Evolutionary conservation across 1,140 invertebrate species (phyloP), one percentile per base, ranked within the genome.

Genomic region (Heliothis subflexa): DNA sequence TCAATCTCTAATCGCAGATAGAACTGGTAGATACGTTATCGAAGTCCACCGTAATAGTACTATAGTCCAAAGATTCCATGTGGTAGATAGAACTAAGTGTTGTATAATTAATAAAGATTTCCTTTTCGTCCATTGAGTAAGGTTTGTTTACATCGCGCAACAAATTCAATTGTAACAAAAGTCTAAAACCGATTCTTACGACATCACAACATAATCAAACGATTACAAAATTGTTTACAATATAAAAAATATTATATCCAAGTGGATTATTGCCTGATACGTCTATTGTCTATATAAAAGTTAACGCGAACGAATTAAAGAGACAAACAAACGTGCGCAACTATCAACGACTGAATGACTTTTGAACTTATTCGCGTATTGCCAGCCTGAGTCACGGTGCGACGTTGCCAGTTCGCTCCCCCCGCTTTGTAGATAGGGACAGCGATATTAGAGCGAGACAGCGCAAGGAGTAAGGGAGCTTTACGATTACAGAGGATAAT

Each of bases 371-470:
- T 11, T 18, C 49, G 62, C 13, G 11, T 79, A 49, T 74, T 57
- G 14, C 18, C 21, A 75, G 72, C 74, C 64, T 76, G 78, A 78
- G 61, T 75, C 47, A 75, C 14, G 7, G 57, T 40, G 83, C 86
- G 80, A 79, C 83, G 86, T 86, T 88, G 86, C 85, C 85, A 82
- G 71, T 49, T 52, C 77, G 59, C 72, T 78, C 78, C 84, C 86
- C 84, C 77, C 81, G 68, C 73, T 76, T 66, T 68, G 75, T 57
- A 72, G 85, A 80, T 71, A 57, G 82, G 80, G 81, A 80, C 9
- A 59, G 57, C 3, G 52, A 9, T 28, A 33, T 79, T 62, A 57
- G 47, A 59, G 78, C 64, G 83, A 83, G 59, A 78, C 7, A 57
- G 18, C 12, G 18, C 16, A 50, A 68, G 64, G 64, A 73, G 45